Evolutionary conservation across 2,113 vertebrate species (phyloP).

Genomic region (Myanophis thanlyinensis): DNA sequence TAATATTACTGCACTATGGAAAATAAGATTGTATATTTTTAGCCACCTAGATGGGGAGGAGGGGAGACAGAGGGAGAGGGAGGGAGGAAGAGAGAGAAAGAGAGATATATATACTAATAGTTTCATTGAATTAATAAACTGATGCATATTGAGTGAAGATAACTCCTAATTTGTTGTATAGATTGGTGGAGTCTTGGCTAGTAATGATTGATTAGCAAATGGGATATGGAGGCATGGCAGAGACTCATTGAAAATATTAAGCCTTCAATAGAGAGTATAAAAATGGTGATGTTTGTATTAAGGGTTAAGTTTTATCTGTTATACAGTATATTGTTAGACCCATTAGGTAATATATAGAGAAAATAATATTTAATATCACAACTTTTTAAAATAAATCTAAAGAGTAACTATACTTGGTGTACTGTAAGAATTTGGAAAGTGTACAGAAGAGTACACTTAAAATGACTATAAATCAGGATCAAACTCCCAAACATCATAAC

Average conservation of each 20-base stretch:
- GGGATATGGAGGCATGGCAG: background rate
- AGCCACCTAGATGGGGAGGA: background rate
- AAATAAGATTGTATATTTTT: background rate
- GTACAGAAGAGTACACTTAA: background rate
- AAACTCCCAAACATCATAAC: background rate
- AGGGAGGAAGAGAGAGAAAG: accelerated
- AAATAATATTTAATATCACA: background rate
- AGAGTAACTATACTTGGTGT: background rate
- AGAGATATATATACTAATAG: accelerated
- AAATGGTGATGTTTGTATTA: background rate
- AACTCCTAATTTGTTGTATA: background rate
- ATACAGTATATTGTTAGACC: background rate
- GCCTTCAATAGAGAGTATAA: background rate
- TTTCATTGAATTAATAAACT: background rate
- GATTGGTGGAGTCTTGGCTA: background rate
- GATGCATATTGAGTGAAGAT: background rate
- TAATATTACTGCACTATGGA: background rate
- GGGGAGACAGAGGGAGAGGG: no score
- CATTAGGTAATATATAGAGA: background rate
- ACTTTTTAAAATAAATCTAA: background rate
- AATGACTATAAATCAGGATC: background rate
- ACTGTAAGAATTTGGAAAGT: background rate
- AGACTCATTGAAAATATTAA: background rate
- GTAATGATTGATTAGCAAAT: background rate
- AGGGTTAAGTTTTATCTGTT: background rate